Evolutionary conservation across 30 jellyfish, hydroid and myxozoan species (phyloP).

Genomic region (Nemopilema nomurai): DNA sequence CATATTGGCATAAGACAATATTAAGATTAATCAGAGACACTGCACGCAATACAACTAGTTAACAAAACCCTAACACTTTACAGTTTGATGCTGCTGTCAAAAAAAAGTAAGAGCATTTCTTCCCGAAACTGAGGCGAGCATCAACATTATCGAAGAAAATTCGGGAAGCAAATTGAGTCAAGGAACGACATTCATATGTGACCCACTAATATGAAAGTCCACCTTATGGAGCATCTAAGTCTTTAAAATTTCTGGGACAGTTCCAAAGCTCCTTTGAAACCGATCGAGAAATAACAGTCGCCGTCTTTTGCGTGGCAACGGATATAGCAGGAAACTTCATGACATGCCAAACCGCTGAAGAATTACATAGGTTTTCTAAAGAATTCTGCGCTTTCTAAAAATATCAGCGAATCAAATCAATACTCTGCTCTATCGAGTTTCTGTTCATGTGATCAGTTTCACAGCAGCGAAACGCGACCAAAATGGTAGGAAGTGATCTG

Average conservation of each 20-base stretch:
- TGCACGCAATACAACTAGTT: too few relatives aligned
- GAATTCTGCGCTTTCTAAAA: too few relatives aligned
- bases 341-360: conserved; percentile 5
- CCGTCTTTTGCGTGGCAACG: background rate
- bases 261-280: background rate
- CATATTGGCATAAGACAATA: too few relatives aligned
- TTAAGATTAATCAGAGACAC: too few relatives aligned
- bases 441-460: too few relatives aligned
- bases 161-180: background rate
- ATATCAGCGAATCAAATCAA: too few relatives aligned
- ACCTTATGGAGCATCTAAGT: background rate
- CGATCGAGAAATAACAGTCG: background rate
- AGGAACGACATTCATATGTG: background rate
- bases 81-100: background rate
- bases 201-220: background rate
- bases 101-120: background rate
- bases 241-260: background rate
- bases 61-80: too few relatives aligned
- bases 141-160: too few relatives aligned
- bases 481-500: too few relatives aligned
- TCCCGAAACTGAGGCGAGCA: conserved; percentile 2
- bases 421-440: too few relatives aligned
- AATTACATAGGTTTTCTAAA: too few relatives aligned
- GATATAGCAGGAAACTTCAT: background rate
- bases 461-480: too few relatives aligned